Percentiles rank a stretch among this genome's conserved stretches.
Conservation (phyloP, 1,140 invertebrate genomes). For the Apis cerana region DNA sequence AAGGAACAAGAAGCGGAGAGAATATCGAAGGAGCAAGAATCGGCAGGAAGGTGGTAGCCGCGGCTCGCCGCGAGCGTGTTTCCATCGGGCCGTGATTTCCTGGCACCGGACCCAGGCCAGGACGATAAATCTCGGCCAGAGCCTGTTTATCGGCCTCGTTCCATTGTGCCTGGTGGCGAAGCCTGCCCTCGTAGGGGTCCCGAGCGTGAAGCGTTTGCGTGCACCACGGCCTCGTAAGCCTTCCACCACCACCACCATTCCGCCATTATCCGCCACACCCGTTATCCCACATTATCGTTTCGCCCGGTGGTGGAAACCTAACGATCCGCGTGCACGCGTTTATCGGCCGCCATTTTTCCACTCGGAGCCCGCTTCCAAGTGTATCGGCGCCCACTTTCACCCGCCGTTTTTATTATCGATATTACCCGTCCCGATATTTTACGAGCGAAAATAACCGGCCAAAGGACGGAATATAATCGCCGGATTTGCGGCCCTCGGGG, state of each 20-base stretch:
- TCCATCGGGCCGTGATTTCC: conserved; percentile 29
- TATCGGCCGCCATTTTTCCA: conserved; percentile 36
- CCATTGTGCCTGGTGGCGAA: conserved; percentile 45
- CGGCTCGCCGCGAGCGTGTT: conserved; percentile 3
- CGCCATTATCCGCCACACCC: conserved; percentile 49
- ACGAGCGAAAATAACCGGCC: not conserved
- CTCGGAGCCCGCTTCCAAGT: conserved; percentile 6
- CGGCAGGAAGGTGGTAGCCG: not conserved
- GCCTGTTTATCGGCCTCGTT: conserved; percentile 42
- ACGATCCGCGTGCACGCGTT: conserved; percentile 48
- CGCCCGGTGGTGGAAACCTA: conserved; percentile 26
- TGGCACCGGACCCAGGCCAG: conserved; percentile 25
- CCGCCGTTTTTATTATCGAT: conserved; percentile 25
- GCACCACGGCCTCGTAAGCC: conserved; percentile 12
- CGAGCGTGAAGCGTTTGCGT: conserved; percentile 38
- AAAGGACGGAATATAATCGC: conserved; percentile 27
- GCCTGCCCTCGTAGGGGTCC: conserved; percentile 19
- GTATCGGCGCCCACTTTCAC: conserved; percentile 10
- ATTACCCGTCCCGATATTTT: not conserved
- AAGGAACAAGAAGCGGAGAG: not conserved
- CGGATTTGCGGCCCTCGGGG: conserved; percentile 23
- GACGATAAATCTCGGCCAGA: conserved; percentile 37
- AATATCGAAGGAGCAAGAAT: not conserved
- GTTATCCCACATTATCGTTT: conserved; percentile 51
- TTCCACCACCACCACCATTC: conserved; percentile 24